Evolutionary conservation across 2,113 vertebrate species (phyloP).

Genomic region (Diadophis punctatus): DNA sequence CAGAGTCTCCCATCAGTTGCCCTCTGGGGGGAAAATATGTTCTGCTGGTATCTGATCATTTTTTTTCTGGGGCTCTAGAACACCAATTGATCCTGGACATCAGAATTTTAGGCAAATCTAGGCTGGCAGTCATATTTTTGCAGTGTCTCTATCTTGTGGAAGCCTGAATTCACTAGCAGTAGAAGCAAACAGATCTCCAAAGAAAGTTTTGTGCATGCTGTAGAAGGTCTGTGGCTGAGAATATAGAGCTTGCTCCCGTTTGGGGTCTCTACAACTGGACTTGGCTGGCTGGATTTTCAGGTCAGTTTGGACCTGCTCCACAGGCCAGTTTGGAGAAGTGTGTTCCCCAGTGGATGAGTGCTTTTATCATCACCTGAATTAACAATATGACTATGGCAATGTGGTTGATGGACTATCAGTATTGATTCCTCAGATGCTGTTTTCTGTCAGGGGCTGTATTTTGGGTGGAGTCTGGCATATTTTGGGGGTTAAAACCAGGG

Average conservation of each 20-base stretch:
- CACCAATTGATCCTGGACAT: neutral
- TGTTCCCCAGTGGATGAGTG: neutral
- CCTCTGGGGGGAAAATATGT: neutral
- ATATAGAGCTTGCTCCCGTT: neutral
- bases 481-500: neutral
- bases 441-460: neutral
- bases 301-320: neutral
- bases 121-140: neutral
- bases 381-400: neutral
- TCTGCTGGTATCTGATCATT: neutral
- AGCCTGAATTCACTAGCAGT: neutral
- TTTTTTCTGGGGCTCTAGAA: neutral
- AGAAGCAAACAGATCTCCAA: neutral
- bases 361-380: neutral
- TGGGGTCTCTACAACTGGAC: neutral
- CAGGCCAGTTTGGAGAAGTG: neutral
- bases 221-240: neutral
- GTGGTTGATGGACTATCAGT: neutral
- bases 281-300: neutral
- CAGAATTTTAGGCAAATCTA: neutral
- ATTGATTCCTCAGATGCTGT: neutral
- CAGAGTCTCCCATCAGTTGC: neutral
- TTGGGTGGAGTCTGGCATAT: neutral
- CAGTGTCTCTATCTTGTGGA: neutral
- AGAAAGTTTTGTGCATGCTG: neutral